Conservation (phyloP, 1,140 invertebrate genomes). For the Meloidogyne hapla region DNA sequence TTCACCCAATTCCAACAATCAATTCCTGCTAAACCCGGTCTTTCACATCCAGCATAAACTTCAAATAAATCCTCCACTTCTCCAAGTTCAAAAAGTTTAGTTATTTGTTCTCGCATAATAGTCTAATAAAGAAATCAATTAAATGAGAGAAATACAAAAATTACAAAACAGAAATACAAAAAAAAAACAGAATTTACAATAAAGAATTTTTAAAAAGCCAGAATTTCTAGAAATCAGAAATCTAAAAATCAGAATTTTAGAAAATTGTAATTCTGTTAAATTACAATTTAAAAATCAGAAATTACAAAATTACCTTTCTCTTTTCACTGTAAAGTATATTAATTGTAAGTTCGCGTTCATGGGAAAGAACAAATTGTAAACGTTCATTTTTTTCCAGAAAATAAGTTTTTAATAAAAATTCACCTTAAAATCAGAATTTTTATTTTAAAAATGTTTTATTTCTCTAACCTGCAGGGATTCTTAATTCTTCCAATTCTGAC, state of each 20-base stretch:
- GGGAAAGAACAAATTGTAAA: constrained; percentile 30
- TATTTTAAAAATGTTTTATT: background rate
- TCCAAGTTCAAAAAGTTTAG: background rate
- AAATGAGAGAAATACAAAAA: too few relatives aligned
- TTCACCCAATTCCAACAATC: constrained; percentile 49
- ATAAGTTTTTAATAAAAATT: constrained; percentile 36
- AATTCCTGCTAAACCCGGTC: constrained; percentile 51
- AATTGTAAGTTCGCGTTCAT: constrained; percentile 36
- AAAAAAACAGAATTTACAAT: too few relatives aligned
- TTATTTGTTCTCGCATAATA: background rate
- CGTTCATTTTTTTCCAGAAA: constrained; percentile 24
- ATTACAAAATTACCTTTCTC: constrained; percentile 9
- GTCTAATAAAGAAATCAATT: background rate
- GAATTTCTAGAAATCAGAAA: background rate
- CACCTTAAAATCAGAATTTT: constrained; percentile 18
- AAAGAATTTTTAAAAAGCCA: background rate
- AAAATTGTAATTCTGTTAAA: background rate
- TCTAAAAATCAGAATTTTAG: background rate
- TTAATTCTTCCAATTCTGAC: constrained; percentile 24
- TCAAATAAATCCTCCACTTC: constrained; percentile 32
- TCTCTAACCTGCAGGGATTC: constrained; percentile 34
- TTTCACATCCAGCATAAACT: constrained; percentile 51
- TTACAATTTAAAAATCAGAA: background rate
- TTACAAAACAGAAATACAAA: too few relatives aligned
- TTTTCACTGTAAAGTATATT: constrained; percentile 37